Evolutionary conservation across 2,113 vertebrate genomes (phyloP).

Genomic region (Leuciscus idus): DNA sequence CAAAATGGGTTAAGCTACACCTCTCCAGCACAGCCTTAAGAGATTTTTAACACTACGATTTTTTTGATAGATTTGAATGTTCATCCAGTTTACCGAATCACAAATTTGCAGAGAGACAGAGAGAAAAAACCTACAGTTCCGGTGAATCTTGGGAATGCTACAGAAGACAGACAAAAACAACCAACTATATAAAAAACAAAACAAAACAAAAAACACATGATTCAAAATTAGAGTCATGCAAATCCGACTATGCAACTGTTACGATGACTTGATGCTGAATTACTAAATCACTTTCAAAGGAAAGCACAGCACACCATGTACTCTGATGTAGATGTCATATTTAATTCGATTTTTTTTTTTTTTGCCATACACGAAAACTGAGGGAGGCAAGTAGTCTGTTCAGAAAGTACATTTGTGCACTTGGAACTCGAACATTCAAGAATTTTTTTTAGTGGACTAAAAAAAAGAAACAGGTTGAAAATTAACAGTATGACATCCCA

Average conservation of each 20-base stretch:
- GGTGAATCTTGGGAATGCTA: not conserved
- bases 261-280: not conserved
- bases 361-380: not conserved
- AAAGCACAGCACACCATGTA: not conserved
- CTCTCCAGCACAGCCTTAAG: not conserved
- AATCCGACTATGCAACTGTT: not conserved
- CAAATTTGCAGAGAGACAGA: not conserved
- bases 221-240: not conserved
- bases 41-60: not conserved
- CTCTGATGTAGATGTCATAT: not conserved
- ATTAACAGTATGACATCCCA: not conserved
- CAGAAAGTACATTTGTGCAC: not conserved
- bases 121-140: not conserved
- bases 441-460: too few relatives aligned
- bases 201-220: not conserved
- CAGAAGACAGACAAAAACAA: not conserved
- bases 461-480: too few relatives aligned
- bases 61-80: not conserved
- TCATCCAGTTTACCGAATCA: not conserved
- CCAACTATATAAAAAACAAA: not conserved
- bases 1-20: not conserved
- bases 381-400: not conserved
- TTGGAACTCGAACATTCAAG: not conserved
- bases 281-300: not conserved
- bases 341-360: not conserved